These are phyloP conservation scores for Oreochromis grahami DNA, from an alignment of 2,797 vertebrate genomes.

Conservation along the genomic window DNA sequence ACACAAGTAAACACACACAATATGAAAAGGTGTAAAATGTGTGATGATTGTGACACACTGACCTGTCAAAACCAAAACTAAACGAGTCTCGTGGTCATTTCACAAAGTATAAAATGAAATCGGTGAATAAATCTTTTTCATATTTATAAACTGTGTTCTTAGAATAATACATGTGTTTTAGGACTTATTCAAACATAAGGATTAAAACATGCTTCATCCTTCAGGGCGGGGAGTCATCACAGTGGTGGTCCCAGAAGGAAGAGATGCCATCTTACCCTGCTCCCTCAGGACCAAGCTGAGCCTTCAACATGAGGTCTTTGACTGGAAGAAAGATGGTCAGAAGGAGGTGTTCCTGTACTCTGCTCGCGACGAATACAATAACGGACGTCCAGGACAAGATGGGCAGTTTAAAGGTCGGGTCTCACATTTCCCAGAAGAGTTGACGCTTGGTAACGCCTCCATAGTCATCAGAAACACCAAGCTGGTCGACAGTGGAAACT, in stretches of 20 bases:
- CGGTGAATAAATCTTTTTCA: neutral
- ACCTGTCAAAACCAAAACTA: neutral
- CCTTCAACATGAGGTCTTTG: neutral
- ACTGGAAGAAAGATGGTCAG: neutral
- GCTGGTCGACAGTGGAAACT: neutral
- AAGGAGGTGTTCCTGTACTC: neutral
- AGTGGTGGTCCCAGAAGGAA: neutral
- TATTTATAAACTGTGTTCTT: neutral
- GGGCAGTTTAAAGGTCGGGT: accelerated
- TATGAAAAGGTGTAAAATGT: neutral
- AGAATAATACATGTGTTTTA: accelerated
- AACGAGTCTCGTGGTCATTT: neutral
- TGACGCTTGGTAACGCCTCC: neutral
- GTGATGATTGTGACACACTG: neutral
- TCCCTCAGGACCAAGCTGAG: neutral
- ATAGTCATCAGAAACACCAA: neutral
- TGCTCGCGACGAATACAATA: neutral
- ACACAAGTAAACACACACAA: neutral
- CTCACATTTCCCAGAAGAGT: accelerated
- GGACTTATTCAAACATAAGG: accelerated
- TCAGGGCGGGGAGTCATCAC: accelerated
- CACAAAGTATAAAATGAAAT: accelerated
- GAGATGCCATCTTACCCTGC: neutral
- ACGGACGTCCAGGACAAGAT: neutral
- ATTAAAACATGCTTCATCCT: neutral